A percentile compares a stretch with the other conserved stretches of the same genome.
phyloP scores from a whole-genome alignment of 2,888 invertebrate genomes.

The Helicoverpa assulta region DNA sequence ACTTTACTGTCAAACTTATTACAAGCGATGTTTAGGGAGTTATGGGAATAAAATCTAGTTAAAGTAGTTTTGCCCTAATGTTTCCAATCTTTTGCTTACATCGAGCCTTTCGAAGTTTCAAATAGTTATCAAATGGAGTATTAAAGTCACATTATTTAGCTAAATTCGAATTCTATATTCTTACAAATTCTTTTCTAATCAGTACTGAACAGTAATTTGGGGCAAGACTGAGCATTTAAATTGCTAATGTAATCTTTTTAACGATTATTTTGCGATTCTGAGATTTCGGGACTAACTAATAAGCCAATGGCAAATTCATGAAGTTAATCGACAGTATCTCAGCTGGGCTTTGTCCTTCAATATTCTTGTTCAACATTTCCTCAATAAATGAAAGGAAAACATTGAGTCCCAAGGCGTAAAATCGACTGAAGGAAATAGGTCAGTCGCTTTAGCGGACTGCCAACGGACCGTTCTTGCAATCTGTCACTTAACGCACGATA shows the following conservation, averaged over 20 bases:
- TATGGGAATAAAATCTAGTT: slow-evolving; percentile 17
- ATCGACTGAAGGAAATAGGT: slow-evolving; percentile 38
- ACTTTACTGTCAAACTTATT: slow-evolving; percentile 30
- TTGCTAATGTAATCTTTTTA: slow-evolving; percentile 37
- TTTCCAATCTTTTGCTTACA: not conserved
- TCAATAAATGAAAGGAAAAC: slow-evolving; percentile 37
- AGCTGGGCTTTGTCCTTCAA: not conserved
- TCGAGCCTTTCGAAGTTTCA: not conserved
- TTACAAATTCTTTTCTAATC: slow-evolving; percentile 6
- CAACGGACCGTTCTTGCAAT: slow-evolving; percentile 26
- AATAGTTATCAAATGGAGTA: no score
- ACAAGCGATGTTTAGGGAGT: slow-evolving; percentile 19
- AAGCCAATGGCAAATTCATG: slow-evolving; percentile 34
- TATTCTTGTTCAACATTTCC: slow-evolving; percentile 15
- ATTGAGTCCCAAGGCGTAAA: slow-evolving; percentile 16
- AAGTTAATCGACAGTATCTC: slow-evolving; percentile 13
- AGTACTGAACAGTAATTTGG: slow-evolving; percentile 22
- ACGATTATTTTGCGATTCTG: slow-evolving; percentile 23
- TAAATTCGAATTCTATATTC: not conserved
- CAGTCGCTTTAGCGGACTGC: slow-evolving; percentile 18
- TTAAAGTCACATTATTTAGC: not conserved
- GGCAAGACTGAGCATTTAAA: slow-evolving; percentile 32
- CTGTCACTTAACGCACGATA: slow-evolving; percentile 49
- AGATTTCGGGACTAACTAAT: slow-evolving; percentile 15
- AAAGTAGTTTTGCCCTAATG: not conserved